A percentile compares a stretch with the other conserved stretches of the same genome.
Evolutionary conservation across 2,888 invertebrate species (phyloP).

Genomic region (Mystacides longicornis): DNA sequence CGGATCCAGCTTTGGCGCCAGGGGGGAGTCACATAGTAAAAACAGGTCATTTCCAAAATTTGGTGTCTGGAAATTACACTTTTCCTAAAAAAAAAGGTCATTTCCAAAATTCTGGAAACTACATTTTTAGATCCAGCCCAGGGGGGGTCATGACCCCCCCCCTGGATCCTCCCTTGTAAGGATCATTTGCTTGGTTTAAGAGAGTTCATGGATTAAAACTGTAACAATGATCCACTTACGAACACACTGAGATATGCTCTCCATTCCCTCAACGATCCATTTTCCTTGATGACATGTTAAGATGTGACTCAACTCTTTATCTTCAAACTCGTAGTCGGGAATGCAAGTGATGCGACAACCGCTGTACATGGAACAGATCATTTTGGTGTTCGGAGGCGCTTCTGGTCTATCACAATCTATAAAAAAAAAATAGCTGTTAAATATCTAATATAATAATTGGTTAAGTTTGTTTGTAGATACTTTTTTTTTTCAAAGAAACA

Average conservation of each 20-base stretch:
- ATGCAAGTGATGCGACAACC: conserved; percentile 48
- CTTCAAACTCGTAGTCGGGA: conserved; percentile 46
- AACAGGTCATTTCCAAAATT: too few relatives aligned
- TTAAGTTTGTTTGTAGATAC: too few relatives aligned
- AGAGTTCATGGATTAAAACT: conserved; percentile 1
- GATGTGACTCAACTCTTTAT: conserved; percentile 40
- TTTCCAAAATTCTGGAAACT: too few relatives aligned
- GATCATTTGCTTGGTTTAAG: neutral
- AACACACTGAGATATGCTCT: conserved; percentile 52
- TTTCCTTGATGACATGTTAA: conserved; percentile 42
- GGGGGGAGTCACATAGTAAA: too few relatives aligned
- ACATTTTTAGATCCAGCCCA: too few relatives aligned
- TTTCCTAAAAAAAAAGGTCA: too few relatives aligned
- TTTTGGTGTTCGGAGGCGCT: conserved; percentile 33
- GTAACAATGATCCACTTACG: conserved; percentile 39
- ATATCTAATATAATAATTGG: too few relatives aligned
- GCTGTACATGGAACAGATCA: conserved; percentile 35
- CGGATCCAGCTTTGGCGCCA: too few relatives aligned
- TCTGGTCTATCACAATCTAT: conserved; percentile 34
- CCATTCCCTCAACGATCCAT: conserved; percentile 45
- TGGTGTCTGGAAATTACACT: too few relatives aligned
- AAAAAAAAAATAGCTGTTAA: too few relatives aligned
- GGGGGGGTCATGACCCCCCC: neutral
- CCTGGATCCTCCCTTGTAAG: neutral
- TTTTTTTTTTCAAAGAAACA: too few relatives aligned